Percentiles rank a stretch among this genome's conserved stretches.
phyloP scores from a whole-genome alignment of 2,888 invertebrate species.

The Sacculina carcini region DNA sequence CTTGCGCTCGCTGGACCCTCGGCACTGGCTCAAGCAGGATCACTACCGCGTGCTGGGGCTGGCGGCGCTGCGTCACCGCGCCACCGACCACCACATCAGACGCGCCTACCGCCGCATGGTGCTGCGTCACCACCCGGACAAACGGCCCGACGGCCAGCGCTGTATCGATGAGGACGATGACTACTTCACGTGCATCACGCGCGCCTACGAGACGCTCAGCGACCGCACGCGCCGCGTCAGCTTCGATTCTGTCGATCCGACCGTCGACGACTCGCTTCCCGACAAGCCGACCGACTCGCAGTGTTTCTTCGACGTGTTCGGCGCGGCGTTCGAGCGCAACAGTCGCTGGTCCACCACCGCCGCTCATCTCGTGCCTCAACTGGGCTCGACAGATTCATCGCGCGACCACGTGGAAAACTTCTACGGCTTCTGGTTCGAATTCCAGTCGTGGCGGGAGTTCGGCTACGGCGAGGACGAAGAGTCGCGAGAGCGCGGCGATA shows the following conservation, averaged over 20 bases:
- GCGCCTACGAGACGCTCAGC: constrained; percentile 77
- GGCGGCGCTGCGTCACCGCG: constrained; percentile 48
- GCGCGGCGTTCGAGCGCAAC: constrained; percentile 38
- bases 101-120: constrained; percentile 65
- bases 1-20: constrained; percentile 67
- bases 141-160: constrained; percentile 70
- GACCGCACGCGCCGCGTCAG: constrained; percentile 53
- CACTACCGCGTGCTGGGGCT: constrained; percentile 89
- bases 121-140: constrained; percentile 90
- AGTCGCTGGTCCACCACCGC: constrained; percentile 75
- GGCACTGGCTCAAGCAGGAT: constrained; percentile 83
- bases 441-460: constrained; percentile 96
- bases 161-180: constrained; percentile 70
- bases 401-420: constrained; percentile 30
- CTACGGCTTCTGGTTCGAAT: constrained; percentile 94
- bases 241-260: constrained; percentile 88
- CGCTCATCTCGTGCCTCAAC: constrained; percentile 50
- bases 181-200: constrained; percentile 95
- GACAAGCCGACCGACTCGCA: constrained; percentile 18
- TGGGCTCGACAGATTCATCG: constrained; percentile 47
- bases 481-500: constrained; percentile 51
- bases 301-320: constrained; percentile 18
- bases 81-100: constrained; percentile 77
- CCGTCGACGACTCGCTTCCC: constrained; percentile 70
- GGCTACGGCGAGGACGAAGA: constrained; percentile 97